Evolutionary conservation across 2,888 invertebrate genomes (phyloP), one percentile per base, ranked within the genome.

Genomic region (Diplazon laetatorius): DNA sequence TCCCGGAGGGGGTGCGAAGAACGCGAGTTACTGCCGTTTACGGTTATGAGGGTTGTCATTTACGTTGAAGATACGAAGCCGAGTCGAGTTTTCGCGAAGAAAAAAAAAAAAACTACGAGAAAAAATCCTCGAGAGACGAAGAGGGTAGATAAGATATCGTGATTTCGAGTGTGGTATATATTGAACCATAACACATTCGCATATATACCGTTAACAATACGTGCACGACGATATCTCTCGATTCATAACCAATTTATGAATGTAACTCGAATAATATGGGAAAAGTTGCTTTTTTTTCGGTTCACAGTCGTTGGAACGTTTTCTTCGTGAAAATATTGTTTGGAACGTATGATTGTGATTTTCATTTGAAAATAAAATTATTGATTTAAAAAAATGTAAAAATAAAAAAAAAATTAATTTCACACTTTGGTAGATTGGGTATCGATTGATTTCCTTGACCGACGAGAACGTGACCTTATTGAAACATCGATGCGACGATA

Each of bases 121-220:
- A n/a, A 62, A 73, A 9, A 9, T 2, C 46, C n/a, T n/a, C 55
- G 57, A 75, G 57, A 75, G 70, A 52, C 71, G 20, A 68, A 66
- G 73, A 66, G 55, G 59, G 73, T 76, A 81, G 74, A 79, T 77
- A 63, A n/a, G 81, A 82, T 76, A 79, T 77, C 18, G 57, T 62
- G 59, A 37, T 16, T 52, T 48, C 48, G 18, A 66, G 70, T 52
- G 60, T n/a, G n/a, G n/a, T n/a, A n/a, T n/a, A n/a, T n/a, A n/a
- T n/a, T 59, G 65, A 71, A 78, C 30, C 66, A 65, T 78, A 66
- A 62, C 62, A 66, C 75, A 78, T 78, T 72, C 66, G 48, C 62
- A 68, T n/a, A n/a, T n/a, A 68, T 75, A 48, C 71, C 50, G 73
- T 75, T 66, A 25, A 39, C 52, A 48, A 52, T 55, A 22, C 71